phyloP scores from a whole-genome alignment of 2,797 vertebrate genomes.

The Pseudopleuronectes americanus region DNA sequence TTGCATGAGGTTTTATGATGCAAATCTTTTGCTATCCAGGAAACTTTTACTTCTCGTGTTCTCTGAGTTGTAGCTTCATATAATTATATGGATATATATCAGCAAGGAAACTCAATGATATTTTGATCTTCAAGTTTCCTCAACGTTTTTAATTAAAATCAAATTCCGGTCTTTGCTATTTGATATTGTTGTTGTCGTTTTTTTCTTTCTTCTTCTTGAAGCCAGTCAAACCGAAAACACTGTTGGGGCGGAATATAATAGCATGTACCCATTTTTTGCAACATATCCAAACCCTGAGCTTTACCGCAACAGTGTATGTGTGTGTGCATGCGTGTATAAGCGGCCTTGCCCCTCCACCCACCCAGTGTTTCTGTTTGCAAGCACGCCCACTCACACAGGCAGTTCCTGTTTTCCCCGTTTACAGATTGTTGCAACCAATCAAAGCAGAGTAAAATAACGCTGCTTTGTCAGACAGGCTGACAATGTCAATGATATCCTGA shows the following conservation, averaged over 20 bases:
- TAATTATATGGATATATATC: conserved; percentile 29
- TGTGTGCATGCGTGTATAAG: conserved; percentile 40
- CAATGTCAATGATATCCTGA: conserved; percentile 75
- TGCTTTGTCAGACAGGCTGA: conserved; percentile 70
- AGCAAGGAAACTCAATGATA: conserved; percentile 19
- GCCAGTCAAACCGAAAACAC: conserved; percentile 81
- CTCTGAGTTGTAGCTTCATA: conserved; percentile 24
- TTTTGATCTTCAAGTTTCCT: conserved; percentile 34
- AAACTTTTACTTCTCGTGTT: conserved; percentile 38
- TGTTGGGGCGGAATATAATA: conserved; percentile 80
- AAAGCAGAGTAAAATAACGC: conserved; percentile 69
- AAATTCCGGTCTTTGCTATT: conserved; percentile 37
- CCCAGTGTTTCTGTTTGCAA: conserved; percentile 79
- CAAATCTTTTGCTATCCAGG: conserved; percentile 55
- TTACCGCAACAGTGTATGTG: conserved; percentile 64
- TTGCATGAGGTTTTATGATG: conserved; percentile 54
- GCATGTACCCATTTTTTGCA: conserved; percentile 78
- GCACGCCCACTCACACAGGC: conserved; percentile 82
- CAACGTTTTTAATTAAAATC: conserved; percentile 29
- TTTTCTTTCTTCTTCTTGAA: conserved; percentile 65
- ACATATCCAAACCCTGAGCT: conserved; percentile 62
- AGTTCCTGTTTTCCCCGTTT: conserved; percentile 87
- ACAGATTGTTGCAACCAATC: conserved; percentile 79
- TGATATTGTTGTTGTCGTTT: conserved; percentile 61
- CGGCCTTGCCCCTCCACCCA: conserved; percentile 78